These are phyloP conservation scores for Daphoenositta chrysoptera DNA, from an alignment of 2,113 vertebrate species.

Conservation along the genomic window DNA sequence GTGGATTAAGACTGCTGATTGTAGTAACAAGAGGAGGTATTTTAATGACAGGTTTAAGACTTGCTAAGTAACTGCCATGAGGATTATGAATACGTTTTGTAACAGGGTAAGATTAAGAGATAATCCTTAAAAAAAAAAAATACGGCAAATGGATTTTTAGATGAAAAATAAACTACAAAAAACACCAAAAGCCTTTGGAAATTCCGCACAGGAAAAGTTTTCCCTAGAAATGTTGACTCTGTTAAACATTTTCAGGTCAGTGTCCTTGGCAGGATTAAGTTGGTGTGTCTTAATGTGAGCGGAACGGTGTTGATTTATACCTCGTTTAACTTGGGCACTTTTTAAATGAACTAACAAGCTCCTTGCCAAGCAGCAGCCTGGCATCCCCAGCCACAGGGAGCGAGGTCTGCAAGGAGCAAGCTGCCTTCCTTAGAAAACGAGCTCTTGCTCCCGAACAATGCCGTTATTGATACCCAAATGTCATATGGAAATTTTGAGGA, in stretches of 20 bases:
- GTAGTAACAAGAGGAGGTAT: slow-evolving; percentile 48
- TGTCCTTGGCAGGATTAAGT: background rate
- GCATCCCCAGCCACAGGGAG: slow-evolving; percentile 19
- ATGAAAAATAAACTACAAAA: slow-evolving; percentile 4
- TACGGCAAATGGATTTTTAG: background rate
- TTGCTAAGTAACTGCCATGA: slow-evolving; percentile 65
- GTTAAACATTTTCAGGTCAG: background rate
- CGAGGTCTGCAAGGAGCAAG: background rate
- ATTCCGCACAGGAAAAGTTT: background rate
- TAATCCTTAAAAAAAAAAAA: slow-evolving; percentile 26
- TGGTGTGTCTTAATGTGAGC: background rate
- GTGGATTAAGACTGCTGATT: slow-evolving; percentile 55
- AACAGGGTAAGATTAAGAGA: slow-evolving; percentile 63
- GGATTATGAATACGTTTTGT: slow-evolving; percentile 54
- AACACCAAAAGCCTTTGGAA: background rate
- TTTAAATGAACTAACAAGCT: background rate
- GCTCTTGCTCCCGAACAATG: slow-evolving; percentile 57
- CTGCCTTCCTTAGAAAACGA: slow-evolving; percentile 52
- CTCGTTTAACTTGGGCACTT: background rate
- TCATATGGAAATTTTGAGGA: slow-evolving; percentile 72
- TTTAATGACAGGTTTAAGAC: slow-evolving; percentile 75
- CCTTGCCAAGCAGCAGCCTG: slow-evolving; percentile 15
- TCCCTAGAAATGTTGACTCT: background rate
- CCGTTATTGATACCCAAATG: slow-evolving; percentile 73
- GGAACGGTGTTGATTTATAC: background rate